These are phyloP conservation scores for Lithosia quadra DNA, from an alignment of 2,888 invertebrate genomes.

Conservation along the genomic window DNA sequence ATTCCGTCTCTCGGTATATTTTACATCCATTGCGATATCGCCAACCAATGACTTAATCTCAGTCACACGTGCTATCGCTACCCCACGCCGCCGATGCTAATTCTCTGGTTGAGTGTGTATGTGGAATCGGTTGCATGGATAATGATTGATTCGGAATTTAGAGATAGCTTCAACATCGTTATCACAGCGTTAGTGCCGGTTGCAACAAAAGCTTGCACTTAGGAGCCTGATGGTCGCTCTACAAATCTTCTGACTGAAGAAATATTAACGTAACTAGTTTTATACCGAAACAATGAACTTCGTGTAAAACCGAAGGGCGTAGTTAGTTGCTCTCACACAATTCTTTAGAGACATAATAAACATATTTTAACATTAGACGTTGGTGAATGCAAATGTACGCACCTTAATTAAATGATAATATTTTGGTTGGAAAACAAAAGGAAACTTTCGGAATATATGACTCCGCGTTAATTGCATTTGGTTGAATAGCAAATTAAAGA, in stretches of 20 bases:
- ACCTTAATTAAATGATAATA: constrained; percentile 48
- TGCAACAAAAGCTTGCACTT: background rate
- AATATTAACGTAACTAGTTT: no score
- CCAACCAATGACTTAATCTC: background rate
- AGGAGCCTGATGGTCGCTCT: background rate
- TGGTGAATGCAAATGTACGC: constrained; percentile 30
- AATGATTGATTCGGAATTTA: background rate
- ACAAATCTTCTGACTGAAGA: no score
- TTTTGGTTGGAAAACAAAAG: constrained; percentile 37
- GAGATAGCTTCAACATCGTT: background rate
- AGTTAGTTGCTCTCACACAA: constrained; percentile 18
- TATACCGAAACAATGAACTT: background rate
- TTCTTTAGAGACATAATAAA: constrained; percentile 17
- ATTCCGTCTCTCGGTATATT: background rate
- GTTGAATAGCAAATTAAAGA: constrained; percentile 22
- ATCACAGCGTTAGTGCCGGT: no score
- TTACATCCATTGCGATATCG: background rate
- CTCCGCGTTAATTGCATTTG: constrained; percentile 23
- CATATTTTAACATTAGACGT: constrained; percentile 25
- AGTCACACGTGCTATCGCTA: background rate
- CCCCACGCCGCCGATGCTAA: background rate
- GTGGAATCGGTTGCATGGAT: background rate
- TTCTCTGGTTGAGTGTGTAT: no score
- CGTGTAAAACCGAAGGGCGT: constrained; percentile 18
- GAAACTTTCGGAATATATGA: constrained; percentile 17